Evolutionary conservation across 2,888 invertebrate species (phyloP), one percentile per base, ranked within the genome.

Genomic region (Lasioglossum marginatum): DNA sequence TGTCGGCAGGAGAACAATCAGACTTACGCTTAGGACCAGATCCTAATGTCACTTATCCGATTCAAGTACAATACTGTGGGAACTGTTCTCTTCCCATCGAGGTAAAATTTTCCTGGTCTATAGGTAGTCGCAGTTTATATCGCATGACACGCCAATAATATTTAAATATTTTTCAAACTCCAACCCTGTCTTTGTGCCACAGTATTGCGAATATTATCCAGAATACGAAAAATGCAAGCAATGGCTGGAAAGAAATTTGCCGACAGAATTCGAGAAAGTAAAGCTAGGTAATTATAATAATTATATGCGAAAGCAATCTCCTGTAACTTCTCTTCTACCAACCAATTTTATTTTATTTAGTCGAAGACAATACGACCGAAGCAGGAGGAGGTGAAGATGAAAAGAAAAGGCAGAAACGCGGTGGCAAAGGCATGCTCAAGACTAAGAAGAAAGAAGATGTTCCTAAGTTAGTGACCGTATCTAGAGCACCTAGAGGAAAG

Each of bases 151-250:
- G 14, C 14, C 37, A 27, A 45, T 45, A 31, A 43, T 73, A 5
- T 23, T 37, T 19, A n/a, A 63, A 79, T 71, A 34, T 95, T 96
- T 96, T 79, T 37, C 70, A 80, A 73, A 74, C 71, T 85, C 73
- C 45, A 79, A 81, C 75, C 81, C 77, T 77, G 78, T 82, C 19
- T 94, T 75, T 85, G 76, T 70, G 75, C 81, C 81, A 31, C 94
- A 98, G 98, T 99, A 99, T 95, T 99, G 99, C 95, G 99, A 99
- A 96, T 99, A 98, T 95, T 99, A 99, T 95, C 99, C 99, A 16
- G 99, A 99, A 95, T 98, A 98, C 95, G 99, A 99, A 89, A 99
- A 99, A 95, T 99, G 99, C 95, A 99, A 99, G 95, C 97, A 97
- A 90, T 99, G 99, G 99, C 95, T 99, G 88, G 99, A 99, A 95